Conservation (phyloP, 1,140 invertebrate species). For the Sitophilus oryzae region DNA sequence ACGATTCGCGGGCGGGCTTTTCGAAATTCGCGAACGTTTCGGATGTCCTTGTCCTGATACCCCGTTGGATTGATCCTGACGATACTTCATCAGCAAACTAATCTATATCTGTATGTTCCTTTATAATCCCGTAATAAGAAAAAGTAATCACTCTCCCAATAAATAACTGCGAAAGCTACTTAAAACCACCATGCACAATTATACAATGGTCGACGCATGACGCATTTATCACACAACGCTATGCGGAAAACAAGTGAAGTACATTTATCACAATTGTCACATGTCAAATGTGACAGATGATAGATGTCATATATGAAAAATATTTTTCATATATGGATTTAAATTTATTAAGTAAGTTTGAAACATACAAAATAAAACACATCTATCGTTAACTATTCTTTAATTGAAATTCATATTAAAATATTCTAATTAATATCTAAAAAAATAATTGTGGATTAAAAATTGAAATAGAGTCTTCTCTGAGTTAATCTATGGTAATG, state of each 20-base stretch:
- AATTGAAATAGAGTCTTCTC: too few relatives aligned
- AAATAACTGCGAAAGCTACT: background rate
- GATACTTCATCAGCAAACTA: conserved; percentile 24
- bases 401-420: too few relatives aligned
- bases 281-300: background rate
- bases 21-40: conserved; percentile 38
- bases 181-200: background rate
- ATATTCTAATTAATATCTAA: too few relatives aligned
- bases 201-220: too few relatives aligned
- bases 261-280: background rate
- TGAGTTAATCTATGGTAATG: too few relatives aligned
- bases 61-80: conserved; percentile 25
- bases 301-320: background rate
- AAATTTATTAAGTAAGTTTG: too few relatives aligned
- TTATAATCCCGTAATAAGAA: background rate
- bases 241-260: background rate
- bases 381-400: too few relatives aligned
- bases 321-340: too few relatives aligned
- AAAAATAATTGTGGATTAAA: too few relatives aligned
- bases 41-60: conserved; percentile 30
- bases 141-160: background rate
- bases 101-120: conserved; percentile 4
- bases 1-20: conserved; percentile 37
- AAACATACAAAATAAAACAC: too few relatives aligned
- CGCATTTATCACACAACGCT: background rate